Evolutionary conservation across 2,113 vertebrate species (phyloP).

Genomic region (Brachionichthys hirsutus): DNA sequence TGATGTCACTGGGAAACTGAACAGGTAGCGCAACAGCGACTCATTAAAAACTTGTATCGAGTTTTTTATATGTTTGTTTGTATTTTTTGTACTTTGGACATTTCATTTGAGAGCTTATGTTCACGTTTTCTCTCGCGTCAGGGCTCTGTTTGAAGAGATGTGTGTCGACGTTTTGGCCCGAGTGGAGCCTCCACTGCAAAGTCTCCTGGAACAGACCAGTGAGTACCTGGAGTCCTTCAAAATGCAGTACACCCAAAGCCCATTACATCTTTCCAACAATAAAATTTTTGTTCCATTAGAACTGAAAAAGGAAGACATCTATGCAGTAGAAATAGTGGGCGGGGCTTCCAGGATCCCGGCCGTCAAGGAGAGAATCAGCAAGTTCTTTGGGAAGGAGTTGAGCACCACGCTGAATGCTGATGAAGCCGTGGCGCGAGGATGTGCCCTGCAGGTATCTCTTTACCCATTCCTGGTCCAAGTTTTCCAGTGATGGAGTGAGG

Average conservation of each 20-base stretch:
- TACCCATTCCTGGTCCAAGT: not conserved
- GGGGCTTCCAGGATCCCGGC: slow-evolving; percentile 95
- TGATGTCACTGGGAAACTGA: slow-evolving; percentile 90
- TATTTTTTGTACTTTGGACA: too few species aligned
- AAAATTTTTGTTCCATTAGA: slow-evolving; percentile 63
- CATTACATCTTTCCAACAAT: not conserved
- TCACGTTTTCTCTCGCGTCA: slow-evolving; percentile 58
- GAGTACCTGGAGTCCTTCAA: slow-evolving; percentile 64
- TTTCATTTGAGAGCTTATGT: not conserved
- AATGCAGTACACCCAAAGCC: not conserved
- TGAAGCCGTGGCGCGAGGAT: slow-evolving; percentile 95
- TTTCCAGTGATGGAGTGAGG: too few species aligned
- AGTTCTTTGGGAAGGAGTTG: slow-evolving; percentile 95
- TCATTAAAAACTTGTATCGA: not conserved
- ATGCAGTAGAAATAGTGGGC: slow-evolving; percentile 95
- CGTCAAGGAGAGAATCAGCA: slow-evolving; percentile 93
- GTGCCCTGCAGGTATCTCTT: slow-evolving; percentile 88
- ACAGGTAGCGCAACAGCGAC: slow-evolving; percentile 78
- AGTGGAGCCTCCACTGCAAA: slow-evolving; percentile 89
- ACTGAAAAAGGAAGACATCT: slow-evolving; percentile 93
- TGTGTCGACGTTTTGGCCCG: slow-evolving; percentile 83
- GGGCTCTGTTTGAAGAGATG: slow-evolving; percentile 92
- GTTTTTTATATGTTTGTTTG: too few species aligned
- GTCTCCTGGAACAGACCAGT: slow-evolving; percentile 91
- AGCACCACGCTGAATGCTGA: slow-evolving; percentile 96